Evolutionary conservation across 2,888 invertebrate species (phyloP).

Genomic region (Crossocerus cetratus): DNA sequence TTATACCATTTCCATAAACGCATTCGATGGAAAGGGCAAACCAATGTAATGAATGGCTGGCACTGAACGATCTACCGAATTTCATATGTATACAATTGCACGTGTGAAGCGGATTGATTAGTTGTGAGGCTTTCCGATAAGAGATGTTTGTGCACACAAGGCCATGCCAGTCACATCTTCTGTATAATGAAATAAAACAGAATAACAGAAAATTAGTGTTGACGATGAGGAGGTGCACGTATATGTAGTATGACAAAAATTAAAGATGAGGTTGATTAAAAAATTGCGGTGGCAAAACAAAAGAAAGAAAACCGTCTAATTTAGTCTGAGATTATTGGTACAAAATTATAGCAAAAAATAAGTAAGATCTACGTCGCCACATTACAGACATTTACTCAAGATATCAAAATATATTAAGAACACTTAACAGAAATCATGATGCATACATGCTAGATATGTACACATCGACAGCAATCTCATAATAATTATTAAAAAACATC

Average conservation of each 20-base stretch:
- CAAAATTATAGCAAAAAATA: constrained; percentile 30
- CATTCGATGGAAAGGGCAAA: background rate
- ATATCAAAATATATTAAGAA: background rate
- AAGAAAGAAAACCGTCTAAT: constrained; percentile 13
- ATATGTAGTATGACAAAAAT: constrained; percentile 24
- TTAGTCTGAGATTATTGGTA: constrained; percentile 14
- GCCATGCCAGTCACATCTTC: constrained; percentile 67
- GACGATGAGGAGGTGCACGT: too few relatives aligned
- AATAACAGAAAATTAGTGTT: constrained; percentile 57
- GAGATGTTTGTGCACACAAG: constrained; percentile 62
- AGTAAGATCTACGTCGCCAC: background rate
- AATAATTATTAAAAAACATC: background rate
- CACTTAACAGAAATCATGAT: background rate
- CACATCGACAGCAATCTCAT: background rate
- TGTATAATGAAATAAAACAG: constrained; percentile 62
- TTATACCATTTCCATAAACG: background rate
- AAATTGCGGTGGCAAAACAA: constrained; percentile 13
- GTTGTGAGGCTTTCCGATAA: constrained; percentile 62
- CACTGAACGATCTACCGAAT: constrained; percentile 16
- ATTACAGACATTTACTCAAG: background rate
- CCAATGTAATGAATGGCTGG: constrained; percentile 16
- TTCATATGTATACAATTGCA: constrained; percentile 24
- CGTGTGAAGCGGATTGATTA: constrained; percentile 48
- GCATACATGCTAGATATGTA: background rate
- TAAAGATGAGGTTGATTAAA: constrained; percentile 17